Conservation (phyloP, 2,113 vertebrate species). For the Phylloscopus trochiloides region DNA sequence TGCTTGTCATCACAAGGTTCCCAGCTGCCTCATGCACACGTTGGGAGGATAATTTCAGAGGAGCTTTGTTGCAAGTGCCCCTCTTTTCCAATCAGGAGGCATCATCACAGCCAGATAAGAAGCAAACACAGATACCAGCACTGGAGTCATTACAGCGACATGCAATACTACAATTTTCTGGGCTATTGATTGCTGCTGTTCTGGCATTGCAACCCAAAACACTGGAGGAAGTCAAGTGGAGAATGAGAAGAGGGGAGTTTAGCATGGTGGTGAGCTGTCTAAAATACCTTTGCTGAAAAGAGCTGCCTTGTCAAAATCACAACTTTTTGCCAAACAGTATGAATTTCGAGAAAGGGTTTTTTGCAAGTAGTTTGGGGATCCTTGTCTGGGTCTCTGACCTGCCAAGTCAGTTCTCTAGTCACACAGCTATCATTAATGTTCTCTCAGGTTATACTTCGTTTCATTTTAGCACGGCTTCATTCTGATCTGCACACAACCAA, state of each 20-base stretch:
- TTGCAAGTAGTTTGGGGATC: not conserved
- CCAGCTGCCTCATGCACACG: not conserved
- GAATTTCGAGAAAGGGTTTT: not conserved
- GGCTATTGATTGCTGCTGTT: conserved; percentile 39
- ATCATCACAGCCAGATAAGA: not conserved
- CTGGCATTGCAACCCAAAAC: conserved; percentile 7
- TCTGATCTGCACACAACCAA: not conserved
- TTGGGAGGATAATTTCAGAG: conserved; percentile 27
- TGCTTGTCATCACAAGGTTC: conserved; percentile 1
- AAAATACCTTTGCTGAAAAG: not conserved
- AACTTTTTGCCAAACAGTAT: not conserved
- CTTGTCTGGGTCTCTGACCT: not conserved
- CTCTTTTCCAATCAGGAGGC: conserved; percentile 24
- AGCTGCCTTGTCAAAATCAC: not conserved
- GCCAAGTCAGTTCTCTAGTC: not conserved
- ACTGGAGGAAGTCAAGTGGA: not conserved
- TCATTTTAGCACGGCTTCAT: not conserved
- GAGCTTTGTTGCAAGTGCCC: not conserved
- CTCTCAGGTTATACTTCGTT: not conserved
- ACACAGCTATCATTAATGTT: not conserved
- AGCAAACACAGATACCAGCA: not conserved
- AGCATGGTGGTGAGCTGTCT: not conserved
- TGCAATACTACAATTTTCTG: conserved; percentile 17
- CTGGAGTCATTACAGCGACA: not conserved
- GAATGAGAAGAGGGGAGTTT: not conserved